Evolutionary conservation across 2,113 vertebrate species (phyloP), one percentile per base, ranked within the genome.

Genomic region (Carassius gibelio): DNA sequence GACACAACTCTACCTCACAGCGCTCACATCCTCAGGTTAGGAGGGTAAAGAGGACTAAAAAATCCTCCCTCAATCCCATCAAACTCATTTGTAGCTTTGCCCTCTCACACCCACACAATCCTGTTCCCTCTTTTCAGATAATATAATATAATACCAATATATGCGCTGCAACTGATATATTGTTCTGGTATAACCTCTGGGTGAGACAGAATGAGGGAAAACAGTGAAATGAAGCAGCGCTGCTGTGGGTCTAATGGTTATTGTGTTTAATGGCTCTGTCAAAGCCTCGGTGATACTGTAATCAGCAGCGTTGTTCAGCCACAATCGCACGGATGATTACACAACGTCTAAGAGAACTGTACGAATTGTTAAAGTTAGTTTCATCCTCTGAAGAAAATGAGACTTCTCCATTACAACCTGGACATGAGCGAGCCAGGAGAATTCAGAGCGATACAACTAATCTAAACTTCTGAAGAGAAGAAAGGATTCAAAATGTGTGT

Each of bases 201-300:
- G 3, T 0, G 57, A 62, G 57, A 80, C 26, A 38, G 52, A 42
- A 38, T 57, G 52, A 42, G 75, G 8, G 15, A 71, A 55, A 71
- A 3, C 23, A 21, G 48, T 13, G 8, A 52, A 2, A 48, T 66
- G 4, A n/a, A 55, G 48, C 45, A 19, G 26, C 7, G 34, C 4
- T 59, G 17, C 30, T 42, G 5, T 71, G 66, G 30, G 62, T 45
- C 50, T 71, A 21, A 50, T 36, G 23, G 21, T 55, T 61, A 61
- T 15, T 57, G 81, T 71, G 50, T 69, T 52, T 82, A 71, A 71
- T 82, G 15, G 23, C 15, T 69, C 62, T 9, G 11, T 45, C 45
- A 30, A 42, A 62, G 34, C 23, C 45, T 52, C 23, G 30, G 14
- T 5, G 30, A 15, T 15, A 9, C 50, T 59, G 48, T 72, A 83